These are phyloP conservation scores for Prietella phreatophila DNA, from an alignment of 2,113 vertebrate species.

Conservation along the genomic window DNA sequence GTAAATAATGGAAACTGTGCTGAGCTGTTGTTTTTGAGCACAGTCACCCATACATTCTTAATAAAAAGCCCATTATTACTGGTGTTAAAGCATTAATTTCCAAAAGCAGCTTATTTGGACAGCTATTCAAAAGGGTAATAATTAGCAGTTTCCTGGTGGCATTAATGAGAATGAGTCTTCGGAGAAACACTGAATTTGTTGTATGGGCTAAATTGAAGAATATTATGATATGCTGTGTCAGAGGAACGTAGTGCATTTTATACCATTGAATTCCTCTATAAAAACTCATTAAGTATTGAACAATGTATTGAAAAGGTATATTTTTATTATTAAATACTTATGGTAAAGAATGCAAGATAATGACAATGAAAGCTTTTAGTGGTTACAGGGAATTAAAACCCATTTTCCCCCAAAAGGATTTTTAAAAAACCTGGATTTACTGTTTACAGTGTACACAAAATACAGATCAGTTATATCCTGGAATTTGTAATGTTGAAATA, in stretches of 20 bases:
- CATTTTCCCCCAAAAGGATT: background rate
- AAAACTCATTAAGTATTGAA: constrained; percentile 38
- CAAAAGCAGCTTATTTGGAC: constrained; percentile 52
- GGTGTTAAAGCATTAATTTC: constrained; percentile 52
- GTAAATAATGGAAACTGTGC: constrained; percentile 51
- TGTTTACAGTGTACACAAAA: constrained; percentile 25
- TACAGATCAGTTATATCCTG: constrained; percentile 20
- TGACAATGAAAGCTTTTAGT: constrained; percentile 47
- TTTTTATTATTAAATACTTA: constrained; percentile 12
- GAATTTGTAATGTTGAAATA: background rate
- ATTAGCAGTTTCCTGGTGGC: constrained; percentile 47
- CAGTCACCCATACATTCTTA: constrained; percentile 46
- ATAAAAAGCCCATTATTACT: constrained; percentile 49
- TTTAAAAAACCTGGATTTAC: constrained; percentile 27
- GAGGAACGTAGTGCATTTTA: constrained; percentile 7
- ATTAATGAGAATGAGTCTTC: constrained; percentile 45
- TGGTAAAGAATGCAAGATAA: constrained; percentile 50
- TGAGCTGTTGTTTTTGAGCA: constrained; percentile 50
- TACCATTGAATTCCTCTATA: constrained; percentile 39
- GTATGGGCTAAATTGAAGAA: constrained; percentile 18
- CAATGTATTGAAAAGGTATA: background rate
- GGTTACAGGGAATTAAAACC: constrained; percentile 16
- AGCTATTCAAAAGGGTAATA: constrained; percentile 48
- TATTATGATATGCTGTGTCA: constrained; percentile 14
- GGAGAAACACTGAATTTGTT: constrained; percentile 23